Evolutionary conservation across 2,797 vertebrate species (phyloP), one percentile per base, ranked within the genome.

Genomic region (Apogon hyalosoma): DNA sequence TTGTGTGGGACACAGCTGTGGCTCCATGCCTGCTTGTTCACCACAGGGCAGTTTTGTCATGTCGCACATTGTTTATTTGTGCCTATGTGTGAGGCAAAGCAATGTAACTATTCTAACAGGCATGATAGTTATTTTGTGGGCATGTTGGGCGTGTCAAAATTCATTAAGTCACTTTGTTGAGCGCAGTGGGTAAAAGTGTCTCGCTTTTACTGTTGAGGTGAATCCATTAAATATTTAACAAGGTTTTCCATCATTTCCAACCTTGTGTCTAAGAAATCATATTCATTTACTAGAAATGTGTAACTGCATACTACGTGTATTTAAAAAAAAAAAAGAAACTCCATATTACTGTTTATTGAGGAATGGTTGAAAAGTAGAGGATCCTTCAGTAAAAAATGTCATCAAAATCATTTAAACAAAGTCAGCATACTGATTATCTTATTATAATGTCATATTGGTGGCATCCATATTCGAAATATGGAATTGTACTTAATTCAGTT

Each of bases 101-200:
- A 45, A 45, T 19, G 13, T 18, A 75, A 69, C 64, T 54, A 21
- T 42, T 87, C 74, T 62, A 48, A 63, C 12, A 15, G 79, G 66
- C 78, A 78, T 53, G 63, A 60, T 66, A 76, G 74, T 81, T 85
- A 79, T 85, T 88, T 89, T 85, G 73, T 70, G 33, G 83, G 76
- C 88, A 88, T 87, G 87, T 88, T 87, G 84, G 81, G 70, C 66
- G 77, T 88, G 90, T 91, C 91, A 83, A 16, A 75, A 73, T 66
- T 73, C 42, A 65, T 91, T 61, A 85, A 60, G 55, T 90, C 85
- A 80, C 18, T 0, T 53, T 45, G 31, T 31, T 49, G 48, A 42
- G 16, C 33, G 46, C 9, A 41, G 19, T 42, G 39, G 10, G 21
- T 64, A 73, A 68, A 75, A 83, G 69, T 63, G 50, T 49, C 77